phyloP scores from a whole-genome alignment of 1,140 invertebrate genomes.

The Drosophila pallidifrons region DNA sequence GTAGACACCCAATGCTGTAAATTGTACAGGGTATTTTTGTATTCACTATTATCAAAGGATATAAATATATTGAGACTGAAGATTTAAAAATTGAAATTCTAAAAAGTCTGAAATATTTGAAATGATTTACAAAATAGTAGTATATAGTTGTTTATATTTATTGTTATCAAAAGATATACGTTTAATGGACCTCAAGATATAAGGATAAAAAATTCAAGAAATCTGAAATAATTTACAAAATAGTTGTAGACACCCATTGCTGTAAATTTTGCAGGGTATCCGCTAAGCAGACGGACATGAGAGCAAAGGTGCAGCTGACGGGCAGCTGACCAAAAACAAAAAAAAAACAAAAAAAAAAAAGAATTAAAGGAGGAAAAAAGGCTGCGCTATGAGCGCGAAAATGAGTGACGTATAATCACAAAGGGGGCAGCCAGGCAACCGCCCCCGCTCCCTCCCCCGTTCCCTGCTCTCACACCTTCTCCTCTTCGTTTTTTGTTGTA shows the following conservation, averaged over 20 bases:
- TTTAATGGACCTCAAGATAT: too few relatives aligned
- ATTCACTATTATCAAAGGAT: too few relatives aligned
- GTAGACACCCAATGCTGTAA: too few relatives aligned
- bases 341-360: constrained; percentile 37
- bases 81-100: too few relatives aligned
- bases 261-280: constrained; percentile 4
- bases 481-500: not conserved
- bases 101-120: too few relatives aligned
- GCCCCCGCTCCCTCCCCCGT: not conserved
- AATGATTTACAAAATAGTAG: too few relatives aligned
- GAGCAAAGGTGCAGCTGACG: constrained; percentile 12
- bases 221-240: not conserved
- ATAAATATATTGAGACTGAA: too few relatives aligned
- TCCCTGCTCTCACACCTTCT: not conserved
- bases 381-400: constrained; percentile 55
- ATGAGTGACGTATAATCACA: constrained; percentile 62
- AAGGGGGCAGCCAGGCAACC: not conserved
- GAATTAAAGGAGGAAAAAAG: not conserved
- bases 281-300: not conserved
- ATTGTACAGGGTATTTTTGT: constrained; percentile 19
- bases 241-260: too few relatives aligned
- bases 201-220: too few relatives aligned
- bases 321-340: constrained; percentile 58
- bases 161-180: too few relatives aligned
- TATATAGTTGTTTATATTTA: too few relatives aligned